Conservation (phyloP, 1,140 invertebrate species). For the Copidosoma floridanum region DNA sequence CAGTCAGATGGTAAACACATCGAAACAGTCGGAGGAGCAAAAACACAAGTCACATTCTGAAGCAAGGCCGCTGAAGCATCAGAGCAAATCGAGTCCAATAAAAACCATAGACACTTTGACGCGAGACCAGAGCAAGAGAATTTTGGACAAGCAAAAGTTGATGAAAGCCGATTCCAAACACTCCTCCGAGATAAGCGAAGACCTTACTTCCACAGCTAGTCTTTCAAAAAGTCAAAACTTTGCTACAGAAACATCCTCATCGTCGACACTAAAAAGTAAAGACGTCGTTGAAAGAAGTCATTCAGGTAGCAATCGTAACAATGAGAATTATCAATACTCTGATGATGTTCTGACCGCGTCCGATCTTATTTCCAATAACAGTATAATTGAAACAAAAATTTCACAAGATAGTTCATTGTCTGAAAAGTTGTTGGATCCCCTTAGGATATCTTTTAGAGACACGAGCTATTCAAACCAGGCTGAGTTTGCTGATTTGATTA, state of each 20-base stretch:
- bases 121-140: constrained; percentile 40
- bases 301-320: constrained; percentile 21
- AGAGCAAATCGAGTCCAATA: constrained; percentile 34
- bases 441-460: constrained; percentile 51
- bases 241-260: constrained; percentile 21
- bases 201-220: constrained; percentile 34
- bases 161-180: constrained; percentile 38
- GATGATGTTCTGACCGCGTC: constrained; percentile 14
- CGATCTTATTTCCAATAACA: constrained; percentile 15
- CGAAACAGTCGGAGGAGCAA: constrained; percentile 37
- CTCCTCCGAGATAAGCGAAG: constrained; percentile 39
- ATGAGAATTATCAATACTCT: constrained; percentile 24
- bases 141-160: constrained; percentile 41
- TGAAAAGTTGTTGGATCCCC: constrained; percentile 44
- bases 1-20: constrained; percentile 27
- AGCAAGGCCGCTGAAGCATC: constrained; percentile 34
- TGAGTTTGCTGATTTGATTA: constrained; percentile 48
- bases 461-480: constrained; percentile 39
- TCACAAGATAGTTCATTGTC: constrained; percentile 33
- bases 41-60: constrained; percentile 36
- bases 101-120: constrained; percentile 28
- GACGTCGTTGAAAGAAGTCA: constrained; percentile 30
- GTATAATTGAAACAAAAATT: constrained; percentile 36
- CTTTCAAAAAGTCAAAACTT: constrained; percentile 33
- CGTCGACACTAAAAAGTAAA: constrained; percentile 32